A percentile compares a stretch with the other conserved stretches of the same genome.
Conservation (phyloP, 2,888 invertebrate genomes). For the Sepioteuthis lessoniana region DNA sequence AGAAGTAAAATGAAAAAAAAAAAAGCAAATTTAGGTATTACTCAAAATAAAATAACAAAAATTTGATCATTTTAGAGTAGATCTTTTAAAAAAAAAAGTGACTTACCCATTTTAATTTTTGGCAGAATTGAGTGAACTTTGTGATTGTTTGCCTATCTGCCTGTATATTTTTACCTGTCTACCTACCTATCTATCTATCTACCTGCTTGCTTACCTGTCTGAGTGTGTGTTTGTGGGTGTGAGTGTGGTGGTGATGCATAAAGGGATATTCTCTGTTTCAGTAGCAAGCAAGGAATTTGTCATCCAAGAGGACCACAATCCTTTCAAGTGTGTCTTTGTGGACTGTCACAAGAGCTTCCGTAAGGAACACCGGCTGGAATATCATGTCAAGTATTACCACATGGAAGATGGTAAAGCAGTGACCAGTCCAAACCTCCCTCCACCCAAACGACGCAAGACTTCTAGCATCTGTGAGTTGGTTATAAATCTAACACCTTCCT, state of each 20-base stretch:
- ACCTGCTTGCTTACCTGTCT: too few species aligned
- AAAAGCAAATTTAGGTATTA: background rate
- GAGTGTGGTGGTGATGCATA: background rate
- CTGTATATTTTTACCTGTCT: too few species aligned
- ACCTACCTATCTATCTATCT: too few species aligned
- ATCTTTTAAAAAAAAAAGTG: background rate
- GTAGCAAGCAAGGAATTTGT: slow-evolving; percentile 72
- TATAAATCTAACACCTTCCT: background rate
- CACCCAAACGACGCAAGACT: slow-evolving; percentile 63
- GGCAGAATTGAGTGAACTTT: background rate
- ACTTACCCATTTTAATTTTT: slow-evolving; percentile 14
- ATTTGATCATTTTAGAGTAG: background rate
- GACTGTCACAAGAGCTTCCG: slow-evolving; percentile 91
- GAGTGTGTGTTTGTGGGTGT: background rate
- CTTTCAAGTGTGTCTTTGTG: slow-evolving; percentile 73
- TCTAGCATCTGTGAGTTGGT: slow-evolving; percentile 62
- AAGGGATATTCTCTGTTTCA: slow-evolving; percentile 40
- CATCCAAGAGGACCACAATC: slow-evolving; percentile 74
- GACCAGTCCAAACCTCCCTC: slow-evolving; percentile 51
- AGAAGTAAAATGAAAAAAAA: too few species aligned
- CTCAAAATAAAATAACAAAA: background rate
- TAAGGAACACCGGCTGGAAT: slow-evolving; percentile 90
- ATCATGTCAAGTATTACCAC: slow-evolving; percentile 96
- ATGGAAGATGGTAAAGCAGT: slow-evolving; percentile 59
- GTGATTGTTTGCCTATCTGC: background rate